A percentile compares a stretch with the other conserved stretches of the same genome.
Evolutionary conservation across 2,113 vertebrate species (phyloP).

Genomic region (human (Homo sapiens)): DNA sequence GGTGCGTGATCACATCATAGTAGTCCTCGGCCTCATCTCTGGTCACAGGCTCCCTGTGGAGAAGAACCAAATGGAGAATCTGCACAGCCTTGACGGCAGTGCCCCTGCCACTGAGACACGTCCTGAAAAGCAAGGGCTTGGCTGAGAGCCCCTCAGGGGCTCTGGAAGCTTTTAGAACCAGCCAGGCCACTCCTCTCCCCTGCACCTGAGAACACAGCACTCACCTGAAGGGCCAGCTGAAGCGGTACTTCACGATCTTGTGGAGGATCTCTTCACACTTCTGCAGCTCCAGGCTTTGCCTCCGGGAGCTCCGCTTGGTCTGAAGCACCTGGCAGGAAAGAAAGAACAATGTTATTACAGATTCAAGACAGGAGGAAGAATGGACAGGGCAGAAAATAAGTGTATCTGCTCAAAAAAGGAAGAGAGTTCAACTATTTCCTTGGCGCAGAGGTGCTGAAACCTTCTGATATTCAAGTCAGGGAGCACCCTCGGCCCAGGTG

Average conservation of each 20-base stretch:
- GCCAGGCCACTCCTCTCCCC: background rate
- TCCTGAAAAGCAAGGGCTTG: background rate
- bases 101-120: background rate
- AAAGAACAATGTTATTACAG: background rate
- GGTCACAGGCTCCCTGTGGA: constrained; percentile 94
- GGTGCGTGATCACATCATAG: constrained; percentile 92
- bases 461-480: background rate
- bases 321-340: constrained; percentile 89
- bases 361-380: background rate
- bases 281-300: constrained; percentile 92
- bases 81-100: fast-evolving
- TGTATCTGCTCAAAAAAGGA: background rate
- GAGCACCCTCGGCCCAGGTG: background rate
- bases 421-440: background rate
- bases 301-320: constrained; percentile 84
- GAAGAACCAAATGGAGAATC: constrained; percentile 32
- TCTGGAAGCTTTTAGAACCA: background rate
- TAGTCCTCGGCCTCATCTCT: constrained; percentile 95
- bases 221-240: constrained; percentile 99
- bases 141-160: background rate
- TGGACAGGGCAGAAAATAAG: background rate
- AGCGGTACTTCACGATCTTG: constrained; percentile 95
- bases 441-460: background rate
- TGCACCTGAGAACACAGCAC: background rate
- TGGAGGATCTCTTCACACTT: constrained; percentile 95